Conservation (phyloP, 1,140 invertebrate genomes). For the Drosophila pandora region DNA sequence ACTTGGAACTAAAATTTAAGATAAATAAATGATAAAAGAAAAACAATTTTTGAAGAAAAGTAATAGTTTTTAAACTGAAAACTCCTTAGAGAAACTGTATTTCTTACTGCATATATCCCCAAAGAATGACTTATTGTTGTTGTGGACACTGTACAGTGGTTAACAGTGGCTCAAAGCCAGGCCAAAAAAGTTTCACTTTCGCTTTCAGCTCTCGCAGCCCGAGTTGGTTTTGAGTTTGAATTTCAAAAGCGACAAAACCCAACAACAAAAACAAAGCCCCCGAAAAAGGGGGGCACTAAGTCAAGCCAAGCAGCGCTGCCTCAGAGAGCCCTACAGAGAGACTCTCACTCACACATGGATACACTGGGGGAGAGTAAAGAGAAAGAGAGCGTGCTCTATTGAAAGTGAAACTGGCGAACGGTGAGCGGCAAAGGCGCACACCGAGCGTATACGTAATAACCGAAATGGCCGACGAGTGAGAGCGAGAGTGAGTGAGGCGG, state of each 20-base stretch:
- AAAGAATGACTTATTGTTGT: slow-evolving; percentile 51
- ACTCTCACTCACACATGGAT: slow-evolving; percentile 1
- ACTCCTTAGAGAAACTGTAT: not conserved
- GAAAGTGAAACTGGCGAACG: slow-evolving; percentile 73
- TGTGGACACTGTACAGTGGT: slow-evolving; percentile 26
- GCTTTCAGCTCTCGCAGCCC: slow-evolving; percentile 59
- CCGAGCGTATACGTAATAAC: slow-evolving; percentile 69
- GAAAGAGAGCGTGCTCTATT: slow-evolving; percentile 26
- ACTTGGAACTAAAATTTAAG: not conserved
- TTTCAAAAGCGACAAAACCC: slow-evolving; percentile 49
- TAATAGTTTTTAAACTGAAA: not conserved
- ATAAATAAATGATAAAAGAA: not conserved
- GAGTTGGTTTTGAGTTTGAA: slow-evolving; percentile 46
- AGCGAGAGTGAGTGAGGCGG: slow-evolving; percentile 64
- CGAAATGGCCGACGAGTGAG: slow-evolving; percentile 49
- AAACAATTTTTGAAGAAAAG: no score
- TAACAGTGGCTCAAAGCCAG: slow-evolving; percentile 67
- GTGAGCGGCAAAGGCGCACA: slow-evolving; percentile 11
- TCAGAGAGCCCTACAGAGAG: slow-evolving; percentile 9
- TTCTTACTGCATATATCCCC: slow-evolving; percentile 19
- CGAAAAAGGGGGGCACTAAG: slow-evolving; percentile 73
- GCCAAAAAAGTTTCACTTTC: slow-evolving; percentile 80
- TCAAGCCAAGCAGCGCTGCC: slow-evolving; percentile 65
- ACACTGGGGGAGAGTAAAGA: slow-evolving; percentile 11
- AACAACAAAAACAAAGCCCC: slow-evolving; percentile 30